Evolutionary conservation across 1,140 invertebrate genomes (phyloP).

Genomic region (Drosophila rhopaloa): DNA sequence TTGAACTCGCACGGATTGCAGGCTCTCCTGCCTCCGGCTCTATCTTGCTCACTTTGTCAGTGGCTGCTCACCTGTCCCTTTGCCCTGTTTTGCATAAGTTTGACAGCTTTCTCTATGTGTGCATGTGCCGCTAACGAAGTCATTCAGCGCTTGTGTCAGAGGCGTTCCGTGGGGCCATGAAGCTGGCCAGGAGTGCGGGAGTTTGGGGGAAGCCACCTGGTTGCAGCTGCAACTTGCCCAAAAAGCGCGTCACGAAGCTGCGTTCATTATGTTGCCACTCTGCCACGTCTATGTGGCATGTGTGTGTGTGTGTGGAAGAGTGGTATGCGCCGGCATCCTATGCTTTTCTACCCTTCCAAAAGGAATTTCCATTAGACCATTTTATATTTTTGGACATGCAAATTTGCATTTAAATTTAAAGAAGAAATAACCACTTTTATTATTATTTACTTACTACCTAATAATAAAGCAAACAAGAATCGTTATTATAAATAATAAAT

Average conservation of each 20-base stretch:
- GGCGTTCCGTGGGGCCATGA: slow-evolving; percentile 6
- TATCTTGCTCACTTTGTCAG: slow-evolving; percentile 33
- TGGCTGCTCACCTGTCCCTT: slow-evolving; percentile 27
- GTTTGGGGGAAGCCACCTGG: slow-evolving; percentile 16
- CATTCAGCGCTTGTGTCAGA: slow-evolving; percentile 67
- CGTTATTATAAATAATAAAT: no score
- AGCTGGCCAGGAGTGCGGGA: slow-evolving; percentile 2
- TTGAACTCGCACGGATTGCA: slow-evolving; percentile 64
- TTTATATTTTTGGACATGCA: no score
- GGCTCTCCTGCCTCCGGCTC: slow-evolving; percentile 8
- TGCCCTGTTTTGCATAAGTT: slow-evolving; percentile 74
- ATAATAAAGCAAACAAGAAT: no score
- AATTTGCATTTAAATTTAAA: no score
- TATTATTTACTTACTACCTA: no score
- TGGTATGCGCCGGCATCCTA: neutral
- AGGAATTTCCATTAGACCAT: no score
- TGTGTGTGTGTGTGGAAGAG: slow-evolving; percentile 1
- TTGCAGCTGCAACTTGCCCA: slow-evolving; percentile 45
- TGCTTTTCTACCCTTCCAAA: neutral
- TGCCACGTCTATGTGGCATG: slow-evolving; percentile 35
- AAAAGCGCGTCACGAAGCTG: slow-evolving; percentile 50
- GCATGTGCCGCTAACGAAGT: slow-evolving; percentile 67
- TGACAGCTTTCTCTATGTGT: slow-evolving; percentile 54
- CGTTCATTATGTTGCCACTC: slow-evolving; percentile 67
- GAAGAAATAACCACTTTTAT: no score